These are phyloP conservation scores for Daboia siamensis DNA, from an alignment of 2,113 vertebrate species.

Conservation along the genomic window DNA sequence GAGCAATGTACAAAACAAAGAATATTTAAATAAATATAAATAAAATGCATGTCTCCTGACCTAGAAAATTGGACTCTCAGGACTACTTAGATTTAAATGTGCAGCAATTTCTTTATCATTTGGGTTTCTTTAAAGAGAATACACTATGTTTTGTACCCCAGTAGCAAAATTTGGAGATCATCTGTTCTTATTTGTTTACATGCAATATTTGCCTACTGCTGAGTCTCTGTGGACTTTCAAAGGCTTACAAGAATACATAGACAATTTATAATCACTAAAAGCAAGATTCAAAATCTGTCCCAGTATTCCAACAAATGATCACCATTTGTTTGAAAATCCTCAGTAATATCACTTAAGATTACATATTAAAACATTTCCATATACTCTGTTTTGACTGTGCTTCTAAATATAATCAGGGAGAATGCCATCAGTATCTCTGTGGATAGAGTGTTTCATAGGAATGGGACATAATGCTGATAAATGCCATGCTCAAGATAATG, in stretches of 20 bases:
- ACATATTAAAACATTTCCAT: not conserved
- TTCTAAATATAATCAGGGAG: not conserved
- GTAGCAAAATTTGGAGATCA: not conserved
- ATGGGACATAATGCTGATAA: not conserved
- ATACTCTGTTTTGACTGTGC: not conserved
- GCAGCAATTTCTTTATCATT: not conserved
- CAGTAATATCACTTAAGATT: not conserved
- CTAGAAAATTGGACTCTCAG: not conserved
- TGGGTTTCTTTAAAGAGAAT: not conserved
- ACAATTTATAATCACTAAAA: not conserved
- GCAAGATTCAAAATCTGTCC: not conserved
- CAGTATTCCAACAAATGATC: not conserved
- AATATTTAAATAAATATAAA: not conserved
- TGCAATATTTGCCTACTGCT: not conserved
- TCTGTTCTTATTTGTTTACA: not conserved
- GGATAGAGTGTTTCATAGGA: not conserved
- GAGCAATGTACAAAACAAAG: not conserved
- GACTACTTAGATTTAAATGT: not conserved
- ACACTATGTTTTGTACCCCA: not conserved
- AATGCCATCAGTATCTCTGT: not conserved
- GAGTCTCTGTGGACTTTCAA: not conserved
- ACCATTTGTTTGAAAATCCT: not conserved
- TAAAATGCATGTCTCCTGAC: not conserved
- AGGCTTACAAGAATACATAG: not conserved
- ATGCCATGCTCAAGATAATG: not conserved